These are phyloP conservation scores for Ormyrus nitidulus DNA, from an alignment of 2,888 invertebrate species.

Conservation along the genomic window DNA sequence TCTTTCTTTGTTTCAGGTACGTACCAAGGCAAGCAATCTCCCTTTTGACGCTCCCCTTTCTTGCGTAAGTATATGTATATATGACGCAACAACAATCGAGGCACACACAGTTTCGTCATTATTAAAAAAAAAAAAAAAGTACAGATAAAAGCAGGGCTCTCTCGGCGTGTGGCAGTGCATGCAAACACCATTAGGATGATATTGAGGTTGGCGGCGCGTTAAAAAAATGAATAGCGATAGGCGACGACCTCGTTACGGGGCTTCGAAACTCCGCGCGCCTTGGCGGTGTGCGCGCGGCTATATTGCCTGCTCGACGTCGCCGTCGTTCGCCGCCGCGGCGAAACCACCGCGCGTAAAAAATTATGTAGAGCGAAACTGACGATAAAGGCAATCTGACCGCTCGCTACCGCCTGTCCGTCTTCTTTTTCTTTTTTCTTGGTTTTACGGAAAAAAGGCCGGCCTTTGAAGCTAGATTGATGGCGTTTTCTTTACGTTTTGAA, in stretches of 20 bases:
- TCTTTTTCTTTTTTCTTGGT: neutral
- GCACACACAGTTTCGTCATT: no score
- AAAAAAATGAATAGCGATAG: conserved; percentile 31
- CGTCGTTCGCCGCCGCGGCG: neutral
- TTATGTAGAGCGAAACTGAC: conserved; percentile 27
- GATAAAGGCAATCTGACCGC: conserved; percentile 4
- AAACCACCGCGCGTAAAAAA: neutral
- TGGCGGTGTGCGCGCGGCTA: neutral
- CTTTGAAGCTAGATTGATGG: no score
- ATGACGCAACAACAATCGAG: no score
- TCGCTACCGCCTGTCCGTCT: neutral
- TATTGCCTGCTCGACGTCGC: neutral
- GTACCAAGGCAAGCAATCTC: no score
- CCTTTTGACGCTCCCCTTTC: no score
- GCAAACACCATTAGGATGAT: conserved; percentile 6
- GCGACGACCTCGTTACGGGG: conserved; percentile 19
- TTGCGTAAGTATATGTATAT: no score
- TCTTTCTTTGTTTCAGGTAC: no score
- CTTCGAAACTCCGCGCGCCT: neutral
- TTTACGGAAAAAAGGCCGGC: neutral
- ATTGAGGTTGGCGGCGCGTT: neutral
- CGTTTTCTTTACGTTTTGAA: no score
- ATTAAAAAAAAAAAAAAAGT: no score
- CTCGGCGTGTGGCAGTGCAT: neutral
- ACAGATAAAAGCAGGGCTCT: no score